Base-by-base conservation (phyloP, 2,888 invertebrate genomes). In the Phasia obesa region DNA sequence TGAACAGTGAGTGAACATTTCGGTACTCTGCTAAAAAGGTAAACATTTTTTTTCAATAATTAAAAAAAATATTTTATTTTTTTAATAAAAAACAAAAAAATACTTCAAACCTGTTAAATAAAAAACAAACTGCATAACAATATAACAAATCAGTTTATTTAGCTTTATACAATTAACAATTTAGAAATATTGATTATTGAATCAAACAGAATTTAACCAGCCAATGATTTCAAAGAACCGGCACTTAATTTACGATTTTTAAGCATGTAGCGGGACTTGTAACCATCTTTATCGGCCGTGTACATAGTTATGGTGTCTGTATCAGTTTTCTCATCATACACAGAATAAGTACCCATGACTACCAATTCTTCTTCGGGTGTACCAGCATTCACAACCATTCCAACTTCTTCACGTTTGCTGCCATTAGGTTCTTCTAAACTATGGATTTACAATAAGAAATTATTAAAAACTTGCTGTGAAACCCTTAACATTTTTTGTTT, bases 201-300 rank as follows among this genome's bases (percentile, higher is more conserved):
- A 49, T 49, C 25, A 15, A 49, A 62, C 1, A 25, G 21, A 55
- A 31, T 23, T 71, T 62, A 89, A 47, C 89, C 89, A 83, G 90
- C 86, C 59, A 87, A 85, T 7, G 89, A 86, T 81, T 90, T 89
- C 62, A 89, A 74, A 4, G 88, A 85, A 59, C 88, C 86, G 4
- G 87, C 73, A 82, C 87, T 87, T 76, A 89, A 81, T 83, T 89
- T 90, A 55, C 90, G 89, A 38, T 89, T 89, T 85, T 90, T 91
- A 31, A 90, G 85, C 84, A 86, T 84, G 35, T 89, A 89, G 25
- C 88, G 88, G 2, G 91, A 76, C 51, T 89, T 89, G 84, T 91
- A 91, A 62, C 91, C 91, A 84, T 89, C 88, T 82, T 91, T 91
- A 65, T 91, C 91, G 65, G 91, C 91, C 3, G 90, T 91, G 84